phyloP scores from a whole-genome alignment of 2,888 invertebrate genomes.

The Papilio elwesi region DNA sequence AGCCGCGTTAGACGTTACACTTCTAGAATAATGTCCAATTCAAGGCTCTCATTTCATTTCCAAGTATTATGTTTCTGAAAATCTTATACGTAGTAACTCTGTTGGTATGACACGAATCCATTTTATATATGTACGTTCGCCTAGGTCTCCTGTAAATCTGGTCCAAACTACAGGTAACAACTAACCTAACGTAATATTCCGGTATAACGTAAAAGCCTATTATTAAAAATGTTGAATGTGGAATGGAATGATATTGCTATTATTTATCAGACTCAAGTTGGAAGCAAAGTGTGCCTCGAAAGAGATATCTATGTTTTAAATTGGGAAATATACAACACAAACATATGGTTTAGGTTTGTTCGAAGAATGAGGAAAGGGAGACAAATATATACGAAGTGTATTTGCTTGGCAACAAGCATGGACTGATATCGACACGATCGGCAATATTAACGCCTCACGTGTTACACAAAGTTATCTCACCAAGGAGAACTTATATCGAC shows the following conservation, averaged over 20 bases:
- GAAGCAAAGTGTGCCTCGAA: no score
- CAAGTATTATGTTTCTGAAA: neutral
- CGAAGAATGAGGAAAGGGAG: slow-evolving; percentile 9
- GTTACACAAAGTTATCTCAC: neutral
- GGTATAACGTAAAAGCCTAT: neutral
- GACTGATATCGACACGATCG: neutral
- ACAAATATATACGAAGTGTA: neutral
- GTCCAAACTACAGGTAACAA: slow-evolving; percentile 4
- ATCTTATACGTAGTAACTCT: neutral
- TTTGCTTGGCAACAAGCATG: neutral
- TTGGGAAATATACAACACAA: neutral
- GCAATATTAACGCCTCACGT: neutral
- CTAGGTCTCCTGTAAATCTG: neutral
- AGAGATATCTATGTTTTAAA: no score
- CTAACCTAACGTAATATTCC: neutral
- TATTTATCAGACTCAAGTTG: no score
- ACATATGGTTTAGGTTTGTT: neutral
- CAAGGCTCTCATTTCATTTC: no score
- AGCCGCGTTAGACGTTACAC: no score
- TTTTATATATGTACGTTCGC: slow-evolving; percentile 4
- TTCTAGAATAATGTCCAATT: no score
- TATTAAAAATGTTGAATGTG: no score
- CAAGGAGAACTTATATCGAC: no score
- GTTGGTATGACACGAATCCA: neutral
- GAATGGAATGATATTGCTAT: no score